Conservation (phyloP, 2,888 invertebrate species). For the Electrophaes corylata region DNA sequence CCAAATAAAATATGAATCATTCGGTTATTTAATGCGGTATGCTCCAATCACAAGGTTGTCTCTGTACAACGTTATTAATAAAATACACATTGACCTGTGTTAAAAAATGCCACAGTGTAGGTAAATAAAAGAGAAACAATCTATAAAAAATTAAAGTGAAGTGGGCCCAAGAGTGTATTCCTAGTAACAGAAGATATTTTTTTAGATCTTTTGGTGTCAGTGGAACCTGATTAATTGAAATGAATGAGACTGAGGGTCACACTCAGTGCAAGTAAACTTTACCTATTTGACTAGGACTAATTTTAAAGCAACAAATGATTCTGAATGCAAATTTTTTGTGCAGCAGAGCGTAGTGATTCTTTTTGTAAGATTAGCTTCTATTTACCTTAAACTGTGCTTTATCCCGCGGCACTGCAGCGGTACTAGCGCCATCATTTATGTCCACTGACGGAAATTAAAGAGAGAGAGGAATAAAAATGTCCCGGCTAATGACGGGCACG, state of each 20-base stretch:
- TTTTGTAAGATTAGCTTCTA: conserved; percentile 14
- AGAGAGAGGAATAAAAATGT: conserved; percentile 82
- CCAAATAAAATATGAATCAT: conserved; percentile 37
- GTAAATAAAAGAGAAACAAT: not conserved
- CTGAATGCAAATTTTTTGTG: not conserved
- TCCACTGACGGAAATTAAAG: conserved; percentile 80
- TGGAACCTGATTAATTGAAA: no score
- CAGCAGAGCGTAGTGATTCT: not conserved
- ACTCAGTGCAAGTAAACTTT: no score
- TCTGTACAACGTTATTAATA: conserved; percentile 57
- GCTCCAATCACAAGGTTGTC: conserved; percentile 41
- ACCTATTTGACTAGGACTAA: no score
- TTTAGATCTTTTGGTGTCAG: no score
- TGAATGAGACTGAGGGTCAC: no score
- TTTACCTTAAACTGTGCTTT: conserved; percentile 40
- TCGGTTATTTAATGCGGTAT: conserved; percentile 45
- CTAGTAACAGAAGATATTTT: no score
- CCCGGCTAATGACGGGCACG: conserved; percentile 75
- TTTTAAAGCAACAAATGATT: no score
- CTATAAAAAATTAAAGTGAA: not conserved
- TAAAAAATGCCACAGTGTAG: conserved; percentile 34
- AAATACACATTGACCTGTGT: conserved; percentile 56
- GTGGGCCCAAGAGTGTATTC: no score
- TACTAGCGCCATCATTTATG: conserved; percentile 78
- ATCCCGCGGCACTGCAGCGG: conserved; percentile 70